These are phyloP conservation scores for Cylas formicarius DNA, from an alignment of 1,140 invertebrate species.

Conservation along the genomic window DNA sequence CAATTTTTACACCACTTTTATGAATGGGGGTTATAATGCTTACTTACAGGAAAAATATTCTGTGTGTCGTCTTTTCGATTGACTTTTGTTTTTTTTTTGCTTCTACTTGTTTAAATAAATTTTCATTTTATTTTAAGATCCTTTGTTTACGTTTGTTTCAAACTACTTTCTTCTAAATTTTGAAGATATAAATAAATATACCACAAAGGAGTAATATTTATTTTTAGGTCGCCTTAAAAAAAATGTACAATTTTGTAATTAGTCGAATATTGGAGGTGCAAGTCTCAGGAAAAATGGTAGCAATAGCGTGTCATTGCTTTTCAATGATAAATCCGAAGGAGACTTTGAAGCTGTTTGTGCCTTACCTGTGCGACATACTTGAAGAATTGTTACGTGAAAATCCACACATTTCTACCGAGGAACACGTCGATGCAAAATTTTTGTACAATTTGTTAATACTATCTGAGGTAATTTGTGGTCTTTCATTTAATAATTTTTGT, in stretches of 20 bases:
- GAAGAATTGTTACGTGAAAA: slow-evolving; percentile 48
- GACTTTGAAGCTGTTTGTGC: slow-evolving; percentile 65
- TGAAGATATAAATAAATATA: too few species aligned
- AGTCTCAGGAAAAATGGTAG: slow-evolving; percentile 69
- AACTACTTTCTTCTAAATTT: not conserved
- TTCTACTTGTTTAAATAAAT: not conserved
- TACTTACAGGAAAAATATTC: too few species aligned
- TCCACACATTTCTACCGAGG: slow-evolving; percentile 57
- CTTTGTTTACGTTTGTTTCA: not conserved
- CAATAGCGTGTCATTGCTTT: slow-evolving; percentile 58
- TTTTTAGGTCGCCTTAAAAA: slow-evolving; percentile 63
- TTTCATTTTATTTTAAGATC: not conserved
- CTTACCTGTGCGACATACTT: slow-evolving; percentile 58
- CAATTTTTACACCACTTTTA: too few species aligned
- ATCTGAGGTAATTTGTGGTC: slow-evolving; percentile 50
- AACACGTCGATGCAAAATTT: slow-evolving; percentile 71
- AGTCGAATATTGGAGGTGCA: slow-evolving; percentile 71
- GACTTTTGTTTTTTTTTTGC: not conserved
- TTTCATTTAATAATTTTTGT: too few species aligned
- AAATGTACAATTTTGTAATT: slow-evolving; percentile 65
- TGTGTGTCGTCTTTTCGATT: too few species aligned
- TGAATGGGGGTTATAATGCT: too few species aligned
- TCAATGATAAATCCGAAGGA: slow-evolving; percentile 59
- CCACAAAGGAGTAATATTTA: too few species aligned
- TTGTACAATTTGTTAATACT: slow-evolving; percentile 72